Conservation (phyloP, 1,140 invertebrate species). For the Drosophila sturtevanti region DNA sequence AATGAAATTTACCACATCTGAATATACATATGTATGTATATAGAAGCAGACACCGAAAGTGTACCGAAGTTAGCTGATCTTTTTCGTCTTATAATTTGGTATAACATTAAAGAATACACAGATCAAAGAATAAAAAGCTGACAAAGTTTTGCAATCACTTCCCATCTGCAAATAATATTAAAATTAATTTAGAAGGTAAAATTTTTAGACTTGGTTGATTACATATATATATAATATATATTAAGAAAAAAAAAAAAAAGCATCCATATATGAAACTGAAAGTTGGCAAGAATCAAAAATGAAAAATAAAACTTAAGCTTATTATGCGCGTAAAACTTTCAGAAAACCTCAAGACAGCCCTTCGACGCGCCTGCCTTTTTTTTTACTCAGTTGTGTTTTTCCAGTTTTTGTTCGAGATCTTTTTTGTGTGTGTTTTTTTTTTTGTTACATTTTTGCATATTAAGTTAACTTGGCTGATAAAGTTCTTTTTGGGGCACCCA, state of each 20-base stretch:
- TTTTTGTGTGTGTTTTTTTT: slow-evolving; percentile 40
- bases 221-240: neutral
- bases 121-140: too few species aligned
- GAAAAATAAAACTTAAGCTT: slow-evolving; percentile 65
- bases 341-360: slow-evolving; percentile 6
- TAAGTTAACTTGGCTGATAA: slow-evolving; percentile 80
- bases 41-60: too few species aligned
- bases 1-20: too few species aligned
- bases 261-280: slow-evolving; percentile 48
- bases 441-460: slow-evolving; percentile 75
- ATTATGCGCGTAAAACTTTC: slow-evolving; percentile 78
- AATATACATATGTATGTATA: too few species aligned
- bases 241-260: neutral
- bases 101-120: too few species aligned
- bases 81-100: too few species aligned
- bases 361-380: neutral
- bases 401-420: neutral
- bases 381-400: neutral
- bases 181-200: neutral
- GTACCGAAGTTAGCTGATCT: too few species aligned
- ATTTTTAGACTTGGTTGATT: neutral
- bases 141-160: neutral
- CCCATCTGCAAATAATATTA: neutral
- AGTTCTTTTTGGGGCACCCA: slow-evolving; percentile 36
- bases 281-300: slow-evolving; percentile 33